Evolutionary conservation across 1,140 invertebrate species (phyloP).

Genomic region (Archegozetes longisetosus): DNA sequence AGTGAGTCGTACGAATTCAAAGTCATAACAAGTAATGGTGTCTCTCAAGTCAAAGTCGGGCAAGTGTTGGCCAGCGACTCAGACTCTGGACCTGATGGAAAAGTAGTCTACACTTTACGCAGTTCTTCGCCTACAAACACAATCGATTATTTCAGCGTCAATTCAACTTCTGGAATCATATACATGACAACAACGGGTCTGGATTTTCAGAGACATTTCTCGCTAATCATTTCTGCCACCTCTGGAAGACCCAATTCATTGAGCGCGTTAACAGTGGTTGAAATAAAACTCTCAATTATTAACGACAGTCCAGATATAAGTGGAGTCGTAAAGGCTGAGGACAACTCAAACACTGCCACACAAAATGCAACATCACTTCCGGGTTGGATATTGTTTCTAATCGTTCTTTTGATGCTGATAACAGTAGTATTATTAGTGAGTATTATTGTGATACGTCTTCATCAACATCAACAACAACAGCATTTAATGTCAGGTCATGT

Average conservation of each 20-base stretch:
- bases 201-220: conserved; percentile 7
- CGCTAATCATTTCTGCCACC: conserved; percentile 48
- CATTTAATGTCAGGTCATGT: background rate
- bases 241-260: conserved; percentile 69
- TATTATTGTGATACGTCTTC: conserved; percentile 13
- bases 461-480: conserved; percentile 13
- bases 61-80: conserved; percentile 66
- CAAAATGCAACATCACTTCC: conserved; percentile 8
- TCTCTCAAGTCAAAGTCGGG: conserved; percentile 36
- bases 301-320: conserved; percentile 4
- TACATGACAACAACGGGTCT: conserved; percentile 20
- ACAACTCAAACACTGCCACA: too few relatives aligned
- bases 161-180: conserved; percentile 70
- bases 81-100: conserved; percentile 70
- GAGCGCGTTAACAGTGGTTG: conserved; percentile 65
- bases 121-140: conserved; percentile 31
- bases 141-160: conserved; percentile 74
- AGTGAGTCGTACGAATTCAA: conserved; percentile 69
- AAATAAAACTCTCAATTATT: conserved; percentile 43
- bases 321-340: background rate
- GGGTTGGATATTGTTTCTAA: conserved; percentile 14
- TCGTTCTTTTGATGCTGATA: conserved; percentile 9
- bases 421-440: conserved; percentile 11
- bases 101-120: conserved; percentile 48
- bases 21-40: conserved; percentile 27